These are phyloP conservation scores for Sturmia bella DNA, from an alignment of 2,888 invertebrate genomes.

Conservation along the genomic window DNA sequence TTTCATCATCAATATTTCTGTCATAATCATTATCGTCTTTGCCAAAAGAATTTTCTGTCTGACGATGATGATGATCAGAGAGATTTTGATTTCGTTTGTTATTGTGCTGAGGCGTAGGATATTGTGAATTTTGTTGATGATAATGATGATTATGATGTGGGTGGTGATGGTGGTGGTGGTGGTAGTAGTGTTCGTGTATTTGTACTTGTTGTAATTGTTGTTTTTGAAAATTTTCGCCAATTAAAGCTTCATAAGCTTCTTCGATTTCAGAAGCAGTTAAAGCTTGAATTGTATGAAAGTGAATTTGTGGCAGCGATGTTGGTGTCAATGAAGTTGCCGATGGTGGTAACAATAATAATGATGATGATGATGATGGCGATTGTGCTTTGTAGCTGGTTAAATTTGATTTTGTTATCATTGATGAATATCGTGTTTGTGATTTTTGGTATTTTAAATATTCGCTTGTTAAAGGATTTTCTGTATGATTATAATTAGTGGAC, in stretches of 20 bases:
- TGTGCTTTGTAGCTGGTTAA: constrained; percentile 46
- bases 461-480: constrained; percentile 50
- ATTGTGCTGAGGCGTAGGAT: constrained; percentile 56
- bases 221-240: constrained; percentile 74
- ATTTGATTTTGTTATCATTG: constrained; percentile 53
- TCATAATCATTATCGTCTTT: constrained; percentile 25
- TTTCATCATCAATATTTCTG: not conserved
- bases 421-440: constrained; percentile 59
- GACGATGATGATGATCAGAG: constrained; percentile 22
- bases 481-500: constrained; percentile 11
- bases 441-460: constrained; percentile 65
- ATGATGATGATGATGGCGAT: constrained; percentile 53
- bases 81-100: constrained; percentile 38
- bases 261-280: constrained; percentile 77
- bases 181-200: constrained; percentile 64
- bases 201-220: constrained; percentile 66
- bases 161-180: constrained; percentile 55
- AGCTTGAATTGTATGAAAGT: constrained; percentile 77
- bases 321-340: constrained; percentile 50
- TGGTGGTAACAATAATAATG: constrained; percentile 38
- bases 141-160: constrained; percentile 57
- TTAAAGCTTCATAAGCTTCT: constrained; percentile 77
- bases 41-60: constrained; percentile 3
- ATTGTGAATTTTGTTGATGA: constrained; percentile 66
- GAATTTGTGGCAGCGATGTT: constrained; percentile 71